Base-by-base conservation (phyloP, 2,888 invertebrate genomes). In the Polydrusus pterygomalis region DNA sequence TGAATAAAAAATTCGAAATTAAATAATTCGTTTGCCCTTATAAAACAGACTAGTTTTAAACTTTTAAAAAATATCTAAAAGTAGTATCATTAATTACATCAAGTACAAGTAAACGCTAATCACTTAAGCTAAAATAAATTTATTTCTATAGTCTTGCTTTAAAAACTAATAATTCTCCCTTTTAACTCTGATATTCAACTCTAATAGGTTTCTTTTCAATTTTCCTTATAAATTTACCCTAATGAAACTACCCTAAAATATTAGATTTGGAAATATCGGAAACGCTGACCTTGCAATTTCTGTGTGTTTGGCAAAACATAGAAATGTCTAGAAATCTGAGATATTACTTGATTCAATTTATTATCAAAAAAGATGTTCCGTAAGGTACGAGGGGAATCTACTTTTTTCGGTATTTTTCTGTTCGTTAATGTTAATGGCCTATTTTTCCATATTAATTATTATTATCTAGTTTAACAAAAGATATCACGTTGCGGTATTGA, bases 301-400 rank as follows among this genome's bases (percentile, higher is more conserved):
- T 63, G 13, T 60, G 40, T 49, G 18, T 51, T 70, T 70, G 63
- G 60, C 62, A 47, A 63, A 49, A 63, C 62, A 70, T 49, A 63
- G 38, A 70, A 62, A 70, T n/a, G 70, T 70, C 70, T 70, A 43
- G 60, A 73, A 68, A 67, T 62, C 30, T 73, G 68, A 73, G 60
- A 58, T 73, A 73, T 15, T 62, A 17, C 58, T 40, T 54, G 34
- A 73, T 73, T 68, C 68, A 58, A 73, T 73, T 65, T 73, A 73
- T 68, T 68, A 73, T 67, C 60, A 60, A 68, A 49, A 47, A 58
- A 58, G 45, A 64, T 64, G 64, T 64, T 64, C 47, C 30, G 6
- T 38, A 43, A 54, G 67, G 51, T 51, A 67, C 15, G 54, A 13
- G 13, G 49, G 34, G 49, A 65, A 65, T 67, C 40, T 67, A 67